Evolutionary conservation across 2,797 vertebrate species (phyloP).

Genomic region (Taeniopygia guttata): DNA sequence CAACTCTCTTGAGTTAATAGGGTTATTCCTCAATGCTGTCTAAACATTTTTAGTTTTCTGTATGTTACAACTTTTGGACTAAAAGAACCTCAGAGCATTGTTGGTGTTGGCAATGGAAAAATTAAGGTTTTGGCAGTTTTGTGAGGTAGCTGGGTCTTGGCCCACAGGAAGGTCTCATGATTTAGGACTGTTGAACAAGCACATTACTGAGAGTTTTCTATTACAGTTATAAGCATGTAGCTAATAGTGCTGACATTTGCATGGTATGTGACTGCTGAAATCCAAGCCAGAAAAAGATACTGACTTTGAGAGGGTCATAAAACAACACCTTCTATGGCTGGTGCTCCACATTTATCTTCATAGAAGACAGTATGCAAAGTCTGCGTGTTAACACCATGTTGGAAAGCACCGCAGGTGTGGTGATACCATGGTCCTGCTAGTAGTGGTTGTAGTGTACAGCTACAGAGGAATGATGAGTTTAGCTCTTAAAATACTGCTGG

Average conservation of each 20-base stretch:
- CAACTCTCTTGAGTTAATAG: not conserved
- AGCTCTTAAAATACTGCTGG: not conserved
- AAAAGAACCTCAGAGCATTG: not conserved
- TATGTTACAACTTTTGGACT: not conserved
- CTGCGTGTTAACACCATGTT: accelerated
- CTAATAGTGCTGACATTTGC: conserved; percentile 4
- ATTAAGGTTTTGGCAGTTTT: conserved; percentile 13
- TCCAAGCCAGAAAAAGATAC: not conserved
- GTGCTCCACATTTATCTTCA: not conserved
- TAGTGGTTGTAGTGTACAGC: not conserved
- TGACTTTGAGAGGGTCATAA: not conserved
- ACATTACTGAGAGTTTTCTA: not conserved
- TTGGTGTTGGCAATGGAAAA: conserved; percentile 17
- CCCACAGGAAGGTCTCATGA: not conserved
- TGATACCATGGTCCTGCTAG: accelerated
- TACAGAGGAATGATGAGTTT: not conserved
- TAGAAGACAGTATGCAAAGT: accelerated
- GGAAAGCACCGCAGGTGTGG: not conserved
- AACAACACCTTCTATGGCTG: not conserved
- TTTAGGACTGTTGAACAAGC: not conserved
- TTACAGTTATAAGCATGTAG: not conserved
- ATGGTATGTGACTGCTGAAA: not conserved
- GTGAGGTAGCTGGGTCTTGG: not conserved
- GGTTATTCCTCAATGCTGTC: not conserved
- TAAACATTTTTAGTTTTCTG: conserved; percentile 6